These are phyloP conservation scores for Drosophila villosipedis DNA, from an alignment of 2,888 invertebrate genomes.

Conservation along the genomic window DNA sequence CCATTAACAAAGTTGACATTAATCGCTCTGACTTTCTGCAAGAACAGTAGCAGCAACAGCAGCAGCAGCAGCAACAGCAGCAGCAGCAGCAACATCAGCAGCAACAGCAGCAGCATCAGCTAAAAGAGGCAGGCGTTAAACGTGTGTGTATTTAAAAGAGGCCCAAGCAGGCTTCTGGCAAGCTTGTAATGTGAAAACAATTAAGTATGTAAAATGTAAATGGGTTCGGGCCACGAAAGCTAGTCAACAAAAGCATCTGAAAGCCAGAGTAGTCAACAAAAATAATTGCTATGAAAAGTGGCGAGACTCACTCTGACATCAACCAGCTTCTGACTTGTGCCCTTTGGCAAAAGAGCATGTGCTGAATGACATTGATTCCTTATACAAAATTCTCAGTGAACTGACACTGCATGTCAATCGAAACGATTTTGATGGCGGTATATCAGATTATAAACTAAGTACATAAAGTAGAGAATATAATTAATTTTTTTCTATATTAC, in stretches of 20 bases:
- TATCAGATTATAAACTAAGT: background rate
- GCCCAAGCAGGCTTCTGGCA: slow-evolving; percentile 27
- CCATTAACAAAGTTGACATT: slow-evolving; percentile 81
- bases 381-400: slow-evolving; percentile 5
- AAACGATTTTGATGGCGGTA: background rate
- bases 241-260: background rate
- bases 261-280: slow-evolving; percentile 1
- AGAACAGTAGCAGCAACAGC: background rate
- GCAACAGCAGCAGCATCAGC: background rate
- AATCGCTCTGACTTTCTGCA: slow-evolving; percentile 71
- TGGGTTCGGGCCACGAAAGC: slow-evolving; percentile 28
- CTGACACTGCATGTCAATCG: slow-evolving; percentile 24
- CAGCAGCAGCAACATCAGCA: background rate
- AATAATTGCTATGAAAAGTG: slow-evolving; percentile 6
- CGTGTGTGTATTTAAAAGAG: slow-evolving; percentile 45
- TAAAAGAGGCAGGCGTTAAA: slow-evolving; percentile 1
- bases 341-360: background rate
- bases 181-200: slow-evolving; percentile 71
- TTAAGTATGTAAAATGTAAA: slow-evolving; percentile 76
- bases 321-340: slow-evolving; percentile 13
- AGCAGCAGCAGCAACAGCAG: background rate
- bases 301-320: slow-evolving; percentile 6
- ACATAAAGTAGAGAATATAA: background rate
- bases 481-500: background rate
- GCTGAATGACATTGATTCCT: slow-evolving; percentile 44